phyloP scores from a whole-genome alignment of 2,113 vertebrate species.

The Lathamus discolor region DNA sequence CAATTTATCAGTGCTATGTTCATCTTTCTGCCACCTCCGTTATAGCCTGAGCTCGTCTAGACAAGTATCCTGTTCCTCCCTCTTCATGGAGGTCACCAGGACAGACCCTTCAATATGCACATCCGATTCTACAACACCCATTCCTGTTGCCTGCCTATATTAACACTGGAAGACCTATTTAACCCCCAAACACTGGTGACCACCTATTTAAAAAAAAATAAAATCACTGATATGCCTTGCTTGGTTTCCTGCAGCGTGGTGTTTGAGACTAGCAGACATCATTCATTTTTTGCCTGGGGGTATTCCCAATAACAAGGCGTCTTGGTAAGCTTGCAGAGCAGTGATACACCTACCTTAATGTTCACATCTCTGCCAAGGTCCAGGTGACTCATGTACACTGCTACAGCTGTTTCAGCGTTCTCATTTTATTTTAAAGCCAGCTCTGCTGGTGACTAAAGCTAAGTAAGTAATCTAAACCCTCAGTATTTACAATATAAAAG shows the following conservation, averaged over 20 bases:
- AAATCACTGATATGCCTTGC: neutral
- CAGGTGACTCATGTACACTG: constrained; percentile 33
- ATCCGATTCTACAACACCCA: neutral
- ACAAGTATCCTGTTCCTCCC: neutral
- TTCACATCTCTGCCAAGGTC: neutral
- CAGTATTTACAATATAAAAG: constrained; percentile 57
- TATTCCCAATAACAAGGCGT: neutral
- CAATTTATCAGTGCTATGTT: neutral
- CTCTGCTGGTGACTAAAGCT: constrained; percentile 43
- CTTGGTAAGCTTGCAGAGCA: neutral
- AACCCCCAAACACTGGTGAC: neutral
- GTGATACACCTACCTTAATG: neutral
- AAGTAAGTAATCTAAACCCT: constrained; percentile 63
- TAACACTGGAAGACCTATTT: neutral
- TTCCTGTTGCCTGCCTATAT: neutral
- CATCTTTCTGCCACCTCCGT: neutral
- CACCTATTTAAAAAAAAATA: neutral
- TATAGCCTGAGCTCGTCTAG: neutral
- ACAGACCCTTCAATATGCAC: neutral
- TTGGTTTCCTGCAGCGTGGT: neutral
- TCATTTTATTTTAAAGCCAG: neutral
- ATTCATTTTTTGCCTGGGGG: neutral
- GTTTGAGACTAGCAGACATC: neutral
- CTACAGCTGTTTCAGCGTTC: constrained; percentile 54
- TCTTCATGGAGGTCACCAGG: neutral